Percentiles rank a stretch among this genome's conserved stretches.
Evolutionary conservation across 2,888 invertebrate species (phyloP).

Genomic region (Parthenolecanium corni): DNA sequence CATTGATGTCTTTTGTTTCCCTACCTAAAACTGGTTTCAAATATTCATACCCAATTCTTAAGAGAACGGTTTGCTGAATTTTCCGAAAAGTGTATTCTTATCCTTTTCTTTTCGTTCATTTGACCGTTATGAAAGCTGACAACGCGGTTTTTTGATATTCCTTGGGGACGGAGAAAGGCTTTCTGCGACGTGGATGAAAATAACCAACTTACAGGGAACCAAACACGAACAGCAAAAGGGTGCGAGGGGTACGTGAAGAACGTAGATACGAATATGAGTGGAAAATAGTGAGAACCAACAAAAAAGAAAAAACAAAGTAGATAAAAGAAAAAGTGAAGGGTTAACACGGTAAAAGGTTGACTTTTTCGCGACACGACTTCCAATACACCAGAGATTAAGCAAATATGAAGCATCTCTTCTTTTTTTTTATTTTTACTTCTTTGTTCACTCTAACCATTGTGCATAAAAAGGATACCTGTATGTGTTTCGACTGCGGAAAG

Average conservation of each 20-base stretch:
- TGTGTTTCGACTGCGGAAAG: not conserved
- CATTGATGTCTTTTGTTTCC: no score
- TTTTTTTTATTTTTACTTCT: not conserved
- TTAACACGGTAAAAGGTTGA: constrained; percentile 24
- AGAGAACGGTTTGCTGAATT: no score
- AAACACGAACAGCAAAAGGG: not conserved
- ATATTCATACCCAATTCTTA: no score
- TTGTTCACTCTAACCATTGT: not conserved
- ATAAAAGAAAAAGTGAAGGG: constrained; percentile 4
- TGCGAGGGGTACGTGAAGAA: not conserved
- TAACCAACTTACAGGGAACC: no score
- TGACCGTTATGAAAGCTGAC: constrained; percentile 21
- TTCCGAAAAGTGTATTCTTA: no score
- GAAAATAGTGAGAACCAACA: not conserved
- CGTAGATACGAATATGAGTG: not conserved
- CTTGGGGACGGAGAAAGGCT: constrained; percentile 10
- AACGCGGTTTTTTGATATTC: not conserved
- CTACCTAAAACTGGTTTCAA: no score
- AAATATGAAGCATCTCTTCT: constrained; percentile 21
- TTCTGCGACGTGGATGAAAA: not conserved
- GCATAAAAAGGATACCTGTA: constrained; percentile 8
- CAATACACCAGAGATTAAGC: constrained; percentile 18
- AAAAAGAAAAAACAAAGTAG: not conserved
- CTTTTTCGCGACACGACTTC: constrained; percentile 20
- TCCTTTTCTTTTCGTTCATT: constrained; percentile 7